Evolutionary conservation across 2,888 invertebrate genomes (phyloP).

Genomic region (Brachypalpus laphriformis): DNA sequence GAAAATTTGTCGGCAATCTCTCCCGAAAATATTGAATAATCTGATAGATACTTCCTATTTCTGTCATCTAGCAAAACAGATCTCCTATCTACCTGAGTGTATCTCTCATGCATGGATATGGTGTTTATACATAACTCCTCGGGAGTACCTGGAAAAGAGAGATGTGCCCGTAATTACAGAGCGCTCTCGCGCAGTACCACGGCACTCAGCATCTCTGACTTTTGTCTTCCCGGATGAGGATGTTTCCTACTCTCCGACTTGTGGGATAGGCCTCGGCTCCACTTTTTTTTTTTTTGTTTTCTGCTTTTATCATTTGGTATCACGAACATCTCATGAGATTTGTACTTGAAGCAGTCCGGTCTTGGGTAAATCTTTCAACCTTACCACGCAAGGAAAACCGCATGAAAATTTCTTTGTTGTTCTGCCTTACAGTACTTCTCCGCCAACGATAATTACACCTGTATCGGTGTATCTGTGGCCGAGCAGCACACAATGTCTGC

Average conservation of each 20-base stretch:
- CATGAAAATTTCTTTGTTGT: constrained; percentile 60
- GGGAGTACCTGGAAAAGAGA: constrained; percentile 25
- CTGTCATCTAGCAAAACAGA: constrained; percentile 36
- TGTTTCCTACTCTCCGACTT: constrained; percentile 44
- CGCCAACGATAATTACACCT: constrained; percentile 59
- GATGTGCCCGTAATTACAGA: constrained; percentile 64
- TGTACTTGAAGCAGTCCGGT: constrained; percentile 41
- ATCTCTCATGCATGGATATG: neutral
- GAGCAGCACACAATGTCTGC: constrained; percentile 17
- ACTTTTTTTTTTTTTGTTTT: neutral
- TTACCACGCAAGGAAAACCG: constrained; percentile 60
- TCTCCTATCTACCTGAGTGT: constrained; percentile 49
- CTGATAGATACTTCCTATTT: constrained; percentile 74
- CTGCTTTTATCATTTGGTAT: constrained; percentile 38
- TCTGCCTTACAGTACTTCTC: constrained; percentile 7
- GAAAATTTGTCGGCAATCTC: constrained; percentile 63
- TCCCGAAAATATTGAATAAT: constrained; percentile 61
- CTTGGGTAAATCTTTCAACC: constrained; percentile 28
- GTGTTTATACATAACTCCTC: neutral
- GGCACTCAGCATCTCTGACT: constrained; percentile 47
- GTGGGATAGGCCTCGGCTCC: constrained; percentile 31
- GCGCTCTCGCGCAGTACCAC: constrained; percentile 47
- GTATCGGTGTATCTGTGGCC: constrained; percentile 44
- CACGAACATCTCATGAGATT: constrained; percentile 62
- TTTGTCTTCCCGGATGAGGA: constrained; percentile 69